Conservation (phyloP, 2,113 vertebrate genomes). For the Misgurnus anguillicaudatus region DNA sequence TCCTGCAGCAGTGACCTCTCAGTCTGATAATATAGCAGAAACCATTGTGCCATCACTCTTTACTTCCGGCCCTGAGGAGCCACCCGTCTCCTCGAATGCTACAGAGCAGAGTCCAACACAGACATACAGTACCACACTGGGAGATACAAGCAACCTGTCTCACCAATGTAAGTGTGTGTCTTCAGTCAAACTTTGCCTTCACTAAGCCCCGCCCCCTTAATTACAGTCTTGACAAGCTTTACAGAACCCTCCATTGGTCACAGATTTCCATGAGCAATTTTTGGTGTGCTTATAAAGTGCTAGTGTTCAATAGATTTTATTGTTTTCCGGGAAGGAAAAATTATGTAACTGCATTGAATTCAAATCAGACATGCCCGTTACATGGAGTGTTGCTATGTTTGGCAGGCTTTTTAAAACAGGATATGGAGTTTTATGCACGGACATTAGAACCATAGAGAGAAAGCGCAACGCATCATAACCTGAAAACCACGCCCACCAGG, state of each 20-base stretch:
- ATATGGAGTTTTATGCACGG: neutral
- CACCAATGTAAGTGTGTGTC: constrained; percentile 83
- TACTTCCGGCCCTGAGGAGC: constrained; percentile 61
- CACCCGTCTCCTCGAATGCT: constrained; percentile 48
- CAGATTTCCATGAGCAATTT: neutral
- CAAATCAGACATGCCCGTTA: neutral
- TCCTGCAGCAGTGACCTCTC: constrained; percentile 52
- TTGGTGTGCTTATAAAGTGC: neutral
- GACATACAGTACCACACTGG: constrained; percentile 65
- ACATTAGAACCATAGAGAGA: too few species aligned
- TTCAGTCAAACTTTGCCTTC: constrained; percentile 7
- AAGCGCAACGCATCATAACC: too few species aligned
- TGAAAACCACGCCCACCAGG: too few species aligned
- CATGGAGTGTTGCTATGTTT: neutral
- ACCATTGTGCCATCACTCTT: constrained; percentile 57
- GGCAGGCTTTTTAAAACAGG: neutral
- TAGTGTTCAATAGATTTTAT: neutral
- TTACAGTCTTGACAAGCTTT: neutral
- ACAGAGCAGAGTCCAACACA: constrained; percentile 58
- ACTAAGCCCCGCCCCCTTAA: too few species aligned
- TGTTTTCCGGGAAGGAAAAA: neutral
- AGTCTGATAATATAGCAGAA: constrained; percentile 56
- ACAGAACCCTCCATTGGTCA: neutral
- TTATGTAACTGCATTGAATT: neutral
- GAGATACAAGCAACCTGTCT: constrained; percentile 83